Conservation (phyloP, 1,140 invertebrate species). For the Lamellibrachia luymesi region DNA sequence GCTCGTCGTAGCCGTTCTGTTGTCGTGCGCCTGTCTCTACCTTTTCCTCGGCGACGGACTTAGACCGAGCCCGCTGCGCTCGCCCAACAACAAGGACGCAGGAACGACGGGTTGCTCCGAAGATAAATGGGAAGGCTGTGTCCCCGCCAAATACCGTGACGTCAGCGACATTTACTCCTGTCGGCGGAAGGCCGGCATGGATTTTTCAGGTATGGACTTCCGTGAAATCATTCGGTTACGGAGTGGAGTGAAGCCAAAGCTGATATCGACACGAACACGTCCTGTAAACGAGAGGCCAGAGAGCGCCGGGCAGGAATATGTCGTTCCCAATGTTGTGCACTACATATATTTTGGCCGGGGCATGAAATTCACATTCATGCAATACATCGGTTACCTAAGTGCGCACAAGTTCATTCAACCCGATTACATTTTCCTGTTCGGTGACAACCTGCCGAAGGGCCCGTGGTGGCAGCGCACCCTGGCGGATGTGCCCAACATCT, state of each 20-base stretch:
- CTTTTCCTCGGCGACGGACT: background rate
- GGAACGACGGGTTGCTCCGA: background rate
- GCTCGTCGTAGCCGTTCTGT: background rate
- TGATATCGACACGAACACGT: background rate
- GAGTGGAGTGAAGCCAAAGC: background rate
- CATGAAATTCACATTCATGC: conserved; percentile 11
- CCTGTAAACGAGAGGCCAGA: background rate
- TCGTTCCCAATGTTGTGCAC: conserved; percentile 22
- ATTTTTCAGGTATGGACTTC: background rate
- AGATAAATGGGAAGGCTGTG: background rate
- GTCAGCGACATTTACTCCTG: background rate
- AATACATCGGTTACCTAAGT: conserved; percentile 18
- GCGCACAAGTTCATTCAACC: conserved; percentile 15
- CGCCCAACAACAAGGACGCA: background rate
- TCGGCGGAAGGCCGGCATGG: background rate
- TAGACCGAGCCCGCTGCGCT: background rate
- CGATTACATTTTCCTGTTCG: conserved; percentile 20
- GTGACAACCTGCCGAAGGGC: conserved; percentile 11
- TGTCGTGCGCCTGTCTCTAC: background rate
- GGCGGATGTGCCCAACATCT: conserved; percentile 11
- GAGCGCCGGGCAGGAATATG: background rate
- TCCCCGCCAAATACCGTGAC: background rate
- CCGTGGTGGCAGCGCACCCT: conserved; percentile 17
- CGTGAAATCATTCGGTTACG: background rate
- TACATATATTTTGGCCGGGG: conserved; percentile 7